Conservation (phyloP, 2,797 vertebrate genomes). For the Hemitrygon akajei region DNA sequence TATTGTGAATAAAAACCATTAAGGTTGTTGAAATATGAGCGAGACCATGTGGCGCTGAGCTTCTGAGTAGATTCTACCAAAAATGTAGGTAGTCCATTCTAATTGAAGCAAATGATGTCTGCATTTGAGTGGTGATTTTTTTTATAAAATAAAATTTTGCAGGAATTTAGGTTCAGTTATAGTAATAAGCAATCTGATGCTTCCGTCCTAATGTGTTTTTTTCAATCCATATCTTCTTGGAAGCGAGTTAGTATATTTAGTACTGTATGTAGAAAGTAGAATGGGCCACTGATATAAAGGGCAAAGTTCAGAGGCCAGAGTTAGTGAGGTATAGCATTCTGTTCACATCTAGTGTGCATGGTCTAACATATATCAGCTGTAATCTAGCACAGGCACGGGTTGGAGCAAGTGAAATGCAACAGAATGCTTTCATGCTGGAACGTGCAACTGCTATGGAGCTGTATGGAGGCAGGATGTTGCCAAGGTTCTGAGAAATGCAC, state of each 20-base stretch:
- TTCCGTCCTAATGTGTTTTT: not conserved
- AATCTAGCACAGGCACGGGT: not conserved
- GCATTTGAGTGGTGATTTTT: not conserved
- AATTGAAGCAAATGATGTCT: not conserved
- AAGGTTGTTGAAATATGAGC: not conserved
- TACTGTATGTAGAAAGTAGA: not conserved
- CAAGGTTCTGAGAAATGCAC: not conserved
- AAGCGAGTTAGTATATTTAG: not conserved
- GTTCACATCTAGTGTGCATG: not conserved
- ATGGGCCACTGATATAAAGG: not conserved
- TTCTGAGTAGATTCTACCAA: not conserved
- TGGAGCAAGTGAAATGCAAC: not conserved
- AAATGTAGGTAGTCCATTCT: no score
- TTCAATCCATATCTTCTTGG: not conserved
- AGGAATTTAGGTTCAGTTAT: not conserved
- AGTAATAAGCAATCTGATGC: not conserved
- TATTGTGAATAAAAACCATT: constrained; percentile 1
- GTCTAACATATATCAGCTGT: not conserved
- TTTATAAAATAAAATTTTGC: not conserved
- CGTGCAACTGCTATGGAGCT: not conserved
- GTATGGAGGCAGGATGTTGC: no score
- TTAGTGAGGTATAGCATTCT: not conserved
- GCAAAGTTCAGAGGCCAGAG: not conserved
- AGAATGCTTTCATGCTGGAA: not conserved
- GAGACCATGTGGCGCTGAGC: not conserved